Conservation (phyloP, 2,797 vertebrate species). For the Sarcoramphus papa region DNA sequence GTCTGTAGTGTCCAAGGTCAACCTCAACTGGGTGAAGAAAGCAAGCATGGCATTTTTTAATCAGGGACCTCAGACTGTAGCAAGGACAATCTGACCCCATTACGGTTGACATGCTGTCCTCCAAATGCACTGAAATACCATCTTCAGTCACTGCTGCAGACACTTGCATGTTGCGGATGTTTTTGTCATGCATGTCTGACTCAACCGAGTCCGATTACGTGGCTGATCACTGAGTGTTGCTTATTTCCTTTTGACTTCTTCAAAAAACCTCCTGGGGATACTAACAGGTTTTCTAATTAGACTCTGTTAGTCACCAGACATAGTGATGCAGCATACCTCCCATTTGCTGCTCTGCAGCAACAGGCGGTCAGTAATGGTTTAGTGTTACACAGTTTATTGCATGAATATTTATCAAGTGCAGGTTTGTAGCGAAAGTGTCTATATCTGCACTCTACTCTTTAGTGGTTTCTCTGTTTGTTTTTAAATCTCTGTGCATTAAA, state of each 20-base stretch:
- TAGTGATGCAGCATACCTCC: neutral
- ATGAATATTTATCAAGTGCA: neutral
- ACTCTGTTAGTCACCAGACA: neutral
- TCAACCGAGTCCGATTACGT: neutral
- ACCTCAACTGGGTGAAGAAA: neutral
- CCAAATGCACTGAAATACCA: neutral
- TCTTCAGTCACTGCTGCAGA: neutral
- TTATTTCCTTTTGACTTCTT: neutral
- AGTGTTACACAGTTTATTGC: neutral
- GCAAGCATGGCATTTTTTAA: neutral
- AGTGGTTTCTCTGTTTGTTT: neutral
- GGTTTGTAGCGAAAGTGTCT: neutral
- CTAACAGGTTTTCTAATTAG: neutral
- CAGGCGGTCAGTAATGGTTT: neutral
- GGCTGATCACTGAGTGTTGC: no score
- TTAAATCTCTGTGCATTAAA: neutral
- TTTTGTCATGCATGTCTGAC: neutral
- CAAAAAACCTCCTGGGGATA: neutral
- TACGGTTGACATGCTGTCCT: accelerated
- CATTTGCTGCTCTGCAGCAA: neutral
- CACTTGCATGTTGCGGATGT: accelerated
- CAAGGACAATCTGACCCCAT: neutral
- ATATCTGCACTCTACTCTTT: neutral
- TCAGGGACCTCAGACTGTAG: neutral
- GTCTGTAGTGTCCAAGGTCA: neutral